Evolutionary conservation across 2,797 vertebrate genomes (phyloP).

Genomic region (Stomatorhinus walkeri): DNA sequence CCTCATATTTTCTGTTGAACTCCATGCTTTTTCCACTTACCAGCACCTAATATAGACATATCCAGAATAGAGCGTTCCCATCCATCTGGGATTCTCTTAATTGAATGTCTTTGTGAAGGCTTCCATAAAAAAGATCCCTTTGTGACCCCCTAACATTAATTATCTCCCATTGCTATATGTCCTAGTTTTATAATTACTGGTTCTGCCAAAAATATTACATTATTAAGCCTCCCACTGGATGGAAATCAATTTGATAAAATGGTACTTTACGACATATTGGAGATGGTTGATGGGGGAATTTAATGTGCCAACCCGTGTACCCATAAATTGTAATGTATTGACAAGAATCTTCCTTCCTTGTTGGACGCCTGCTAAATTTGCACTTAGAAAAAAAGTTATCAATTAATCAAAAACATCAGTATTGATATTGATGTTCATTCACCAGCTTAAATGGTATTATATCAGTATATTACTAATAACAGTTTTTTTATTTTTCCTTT

Average conservation of each 20-base stretch:
- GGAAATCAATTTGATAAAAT: conserved; percentile 46
- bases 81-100: conserved; percentile 66
- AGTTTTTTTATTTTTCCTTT: not conserved
- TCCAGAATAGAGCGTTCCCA: conserved; percentile 40
- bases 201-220: conserved; percentile 69
- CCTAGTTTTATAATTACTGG: conserved; percentile 81
- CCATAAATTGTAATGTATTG: not conserved
- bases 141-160: conserved; percentile 67
- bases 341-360: not conserved
- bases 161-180: conserved; percentile 74
- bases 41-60: conserved; percentile 64
- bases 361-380: not conserved
- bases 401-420: not conserved
- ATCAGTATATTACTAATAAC: not conserved
- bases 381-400: not conserved
- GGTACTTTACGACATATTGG: not conserved
- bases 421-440: not conserved
- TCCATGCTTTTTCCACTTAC: conserved; percentile 54
- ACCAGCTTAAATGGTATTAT: not conserved
- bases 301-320: not conserved
- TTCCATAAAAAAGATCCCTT: conserved; percentile 50
- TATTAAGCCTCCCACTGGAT: conserved; percentile 50
- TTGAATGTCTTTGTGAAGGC: conserved; percentile 74
- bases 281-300: not conserved
- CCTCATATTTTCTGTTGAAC: conserved; percentile 41